These are phyloP conservation scores for Stylophora pistillata DNA, from an alignment of 64 coral and sea anemone species.

Conservation along the genomic window DNA sequence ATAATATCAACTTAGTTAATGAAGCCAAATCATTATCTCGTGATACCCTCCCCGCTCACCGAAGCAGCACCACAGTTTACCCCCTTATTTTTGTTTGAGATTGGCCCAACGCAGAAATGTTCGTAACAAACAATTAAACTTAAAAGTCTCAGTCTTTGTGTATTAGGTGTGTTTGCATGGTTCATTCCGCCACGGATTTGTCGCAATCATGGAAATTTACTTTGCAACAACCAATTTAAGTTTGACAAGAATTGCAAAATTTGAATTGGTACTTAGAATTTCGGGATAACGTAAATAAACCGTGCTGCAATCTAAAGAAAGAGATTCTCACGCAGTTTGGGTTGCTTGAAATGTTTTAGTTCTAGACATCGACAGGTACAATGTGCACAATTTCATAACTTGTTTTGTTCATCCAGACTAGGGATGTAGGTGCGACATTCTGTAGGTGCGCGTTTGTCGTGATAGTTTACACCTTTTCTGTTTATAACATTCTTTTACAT, in stretches of 20 bases:
- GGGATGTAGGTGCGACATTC: too few relatives aligned
- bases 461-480: too few relatives aligned
- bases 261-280: neutral
- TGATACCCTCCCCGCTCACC: too few relatives aligned
- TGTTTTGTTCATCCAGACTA: neutral
- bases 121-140: too few relatives aligned
- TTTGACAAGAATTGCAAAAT: neutral
- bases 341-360: neutral
- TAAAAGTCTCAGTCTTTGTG: too few relatives aligned
- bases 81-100: too few relatives aligned
- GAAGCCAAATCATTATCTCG: too few relatives aligned
- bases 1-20: too few relatives aligned
- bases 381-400: neutral
- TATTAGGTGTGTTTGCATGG: conserved; percentile 26
- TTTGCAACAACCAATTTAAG: neutral
- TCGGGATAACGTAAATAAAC: neutral
- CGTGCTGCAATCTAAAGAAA: neutral
- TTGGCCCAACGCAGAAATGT: too few relatives aligned
- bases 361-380: neutral
- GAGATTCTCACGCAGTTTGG: neutral
- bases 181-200: neutral
- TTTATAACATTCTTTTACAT: too few relatives aligned
- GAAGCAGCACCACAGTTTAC: too few relatives aligned
- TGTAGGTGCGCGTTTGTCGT: too few relatives aligned
- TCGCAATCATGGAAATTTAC: neutral